These are phyloP conservation scores for Pipistrellus pipistrellus DNA, from an alignment of 2,797 vertebrate genomes.

Conservation along the genomic window DNA sequence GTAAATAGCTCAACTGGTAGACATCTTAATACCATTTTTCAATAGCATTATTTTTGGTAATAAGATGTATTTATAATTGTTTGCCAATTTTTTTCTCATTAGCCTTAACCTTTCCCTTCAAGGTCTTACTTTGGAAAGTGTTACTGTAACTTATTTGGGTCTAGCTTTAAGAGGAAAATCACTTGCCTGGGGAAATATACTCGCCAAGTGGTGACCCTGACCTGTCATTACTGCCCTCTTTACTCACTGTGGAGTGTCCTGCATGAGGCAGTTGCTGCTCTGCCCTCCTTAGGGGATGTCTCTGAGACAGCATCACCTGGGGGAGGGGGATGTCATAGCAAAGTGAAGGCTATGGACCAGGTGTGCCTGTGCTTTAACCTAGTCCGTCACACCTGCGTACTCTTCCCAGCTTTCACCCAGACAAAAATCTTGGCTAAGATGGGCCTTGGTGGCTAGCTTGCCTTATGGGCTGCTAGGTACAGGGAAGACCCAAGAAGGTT, in stretches of 20 bases:
- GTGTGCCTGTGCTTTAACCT: not conserved
- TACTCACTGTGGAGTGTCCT: not conserved
- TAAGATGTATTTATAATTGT: constrained; percentile 27
- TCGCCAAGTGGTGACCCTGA: not conserved
- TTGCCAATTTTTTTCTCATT: constrained; percentile 26
- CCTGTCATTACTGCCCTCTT: not conserved
- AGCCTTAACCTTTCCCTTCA: not conserved
- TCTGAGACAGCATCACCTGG: not conserved
- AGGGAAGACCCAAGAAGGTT: not conserved
- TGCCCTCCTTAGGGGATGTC: not conserved
- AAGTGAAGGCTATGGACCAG: not conserved
- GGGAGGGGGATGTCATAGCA: not conserved
- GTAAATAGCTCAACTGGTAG: constrained; percentile 31
- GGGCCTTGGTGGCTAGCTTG: not conserved
- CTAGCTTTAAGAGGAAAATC: constrained; percentile 9
- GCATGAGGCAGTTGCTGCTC: not conserved
- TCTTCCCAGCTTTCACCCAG: not conserved
- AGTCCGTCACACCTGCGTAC: not conserved
- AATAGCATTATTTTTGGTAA: constrained; percentile 24
- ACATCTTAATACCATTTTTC: constrained; percentile 54
- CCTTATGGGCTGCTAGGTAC: not conserved
- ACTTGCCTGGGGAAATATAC: not conserved
- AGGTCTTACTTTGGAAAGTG: not conserved
- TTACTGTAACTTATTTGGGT: not conserved
- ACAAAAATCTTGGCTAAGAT: not conserved